These are phyloP conservation scores for Rhinogobio ventralis DNA, from an alignment of 2,797 vertebrate genomes.

Conservation along the genomic window DNA sequence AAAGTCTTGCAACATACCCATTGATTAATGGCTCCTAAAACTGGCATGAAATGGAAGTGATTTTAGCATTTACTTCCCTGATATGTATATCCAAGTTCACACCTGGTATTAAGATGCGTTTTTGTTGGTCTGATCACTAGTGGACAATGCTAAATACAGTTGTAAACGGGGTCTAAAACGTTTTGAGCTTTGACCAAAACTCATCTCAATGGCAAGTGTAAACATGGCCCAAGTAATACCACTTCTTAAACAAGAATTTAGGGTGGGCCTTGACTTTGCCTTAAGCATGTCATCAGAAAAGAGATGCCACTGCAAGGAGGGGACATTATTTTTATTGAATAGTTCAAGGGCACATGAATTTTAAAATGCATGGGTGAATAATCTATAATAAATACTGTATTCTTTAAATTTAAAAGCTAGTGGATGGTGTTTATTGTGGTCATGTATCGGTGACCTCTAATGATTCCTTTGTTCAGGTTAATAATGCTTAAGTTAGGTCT, in stretches of 20 bases:
- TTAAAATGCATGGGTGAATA: background rate
- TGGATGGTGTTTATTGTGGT: background rate
- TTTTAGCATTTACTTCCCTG: background rate
- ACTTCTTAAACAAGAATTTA: too few species aligned
- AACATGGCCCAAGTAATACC: too few species aligned
- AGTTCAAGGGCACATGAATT: background rate
- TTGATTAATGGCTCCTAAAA: background rate
- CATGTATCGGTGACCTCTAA: background rate
- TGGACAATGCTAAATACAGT: too few species aligned
- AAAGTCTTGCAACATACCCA: background rate
- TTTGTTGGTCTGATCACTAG: too few species aligned
- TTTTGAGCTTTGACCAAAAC: too few species aligned
- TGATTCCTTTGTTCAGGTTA: background rate
- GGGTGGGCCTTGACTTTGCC: too few species aligned
- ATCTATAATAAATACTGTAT: background rate
- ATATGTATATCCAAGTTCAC: background rate
- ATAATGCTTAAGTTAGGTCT: background rate
- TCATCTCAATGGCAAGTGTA: too few species aligned
- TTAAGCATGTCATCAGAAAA: too few species aligned
- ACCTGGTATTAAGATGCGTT: too few species aligned
- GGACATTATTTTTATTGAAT: background rate
- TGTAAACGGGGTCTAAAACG: too few species aligned
- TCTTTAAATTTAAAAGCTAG: background rate
- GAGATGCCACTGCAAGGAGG: background rate
- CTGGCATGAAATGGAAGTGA: background rate